These are phyloP conservation scores for Notothenia coriiceps DNA, from an alignment of 2,113 vertebrate species.

Conservation along the genomic window DNA sequence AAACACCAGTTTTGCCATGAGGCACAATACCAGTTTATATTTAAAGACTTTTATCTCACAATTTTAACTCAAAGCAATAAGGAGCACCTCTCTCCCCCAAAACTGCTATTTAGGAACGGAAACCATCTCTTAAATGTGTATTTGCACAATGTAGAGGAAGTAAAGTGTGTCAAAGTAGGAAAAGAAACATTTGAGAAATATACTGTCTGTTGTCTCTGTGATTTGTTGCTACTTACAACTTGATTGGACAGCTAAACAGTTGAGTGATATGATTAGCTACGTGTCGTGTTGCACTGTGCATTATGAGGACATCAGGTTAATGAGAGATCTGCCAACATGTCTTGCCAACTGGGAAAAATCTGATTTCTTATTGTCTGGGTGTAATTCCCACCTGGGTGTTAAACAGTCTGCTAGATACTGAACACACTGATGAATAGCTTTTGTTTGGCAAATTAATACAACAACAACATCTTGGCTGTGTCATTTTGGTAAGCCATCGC, in stretches of 20 bases:
- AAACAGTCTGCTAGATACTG: conserved; percentile 64
- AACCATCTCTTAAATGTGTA: conserved; percentile 4
- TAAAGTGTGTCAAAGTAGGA: conserved; percentile 17
- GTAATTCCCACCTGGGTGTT: conserved; percentile 67
- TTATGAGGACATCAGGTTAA: conserved; percentile 70
- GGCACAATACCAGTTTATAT: conserved; percentile 50
- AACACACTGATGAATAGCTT: conserved; percentile 79
- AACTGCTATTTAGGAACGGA: conserved; percentile 6
- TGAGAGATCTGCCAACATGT: conserved; percentile 56
- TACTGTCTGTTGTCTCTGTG: not conserved
- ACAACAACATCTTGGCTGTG: conserved; percentile 71
- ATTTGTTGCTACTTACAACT: conserved; percentile 14
- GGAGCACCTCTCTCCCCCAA: not conserved
- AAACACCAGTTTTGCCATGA: conserved; percentile 46
- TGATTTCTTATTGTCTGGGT: conserved; percentile 56
- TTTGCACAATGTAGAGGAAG: not conserved
- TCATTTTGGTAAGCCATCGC: conserved; percentile 72
- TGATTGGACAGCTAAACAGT: conserved; percentile 8
- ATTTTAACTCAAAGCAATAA: conserved; percentile 26
- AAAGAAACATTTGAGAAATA: not conserved
- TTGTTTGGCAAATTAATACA: conserved; percentile 80
- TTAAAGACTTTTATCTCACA: conserved; percentile 45
- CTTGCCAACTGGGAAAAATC: conserved; percentile 52
- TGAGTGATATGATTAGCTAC: conserved; percentile 32
- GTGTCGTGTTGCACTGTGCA: conserved; percentile 16